Conservation (phyloP, 2,113 vertebrate genomes). For the Procavia capensis region DNA sequence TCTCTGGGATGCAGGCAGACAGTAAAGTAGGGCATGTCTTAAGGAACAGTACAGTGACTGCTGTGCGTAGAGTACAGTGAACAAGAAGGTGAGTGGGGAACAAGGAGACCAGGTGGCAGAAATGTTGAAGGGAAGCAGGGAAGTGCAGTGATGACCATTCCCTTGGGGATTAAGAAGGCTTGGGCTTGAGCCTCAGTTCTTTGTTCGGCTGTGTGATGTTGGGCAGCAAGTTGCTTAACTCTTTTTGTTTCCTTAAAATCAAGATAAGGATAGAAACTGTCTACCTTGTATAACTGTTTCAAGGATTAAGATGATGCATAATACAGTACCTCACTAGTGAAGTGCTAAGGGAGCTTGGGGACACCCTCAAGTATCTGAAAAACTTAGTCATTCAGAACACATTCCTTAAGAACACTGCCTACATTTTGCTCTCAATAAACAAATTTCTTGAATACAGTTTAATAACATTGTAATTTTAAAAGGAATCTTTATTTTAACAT, state of each 20-base stretch:
- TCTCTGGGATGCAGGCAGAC: too few species aligned
- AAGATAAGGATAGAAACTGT: background rate
- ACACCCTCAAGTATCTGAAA: background rate
- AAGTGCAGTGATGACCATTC: background rate
- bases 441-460: background rate
- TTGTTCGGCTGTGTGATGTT: background rate
- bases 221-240: background rate
- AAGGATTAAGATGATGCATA: background rate
- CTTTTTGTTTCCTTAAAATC: background rate
- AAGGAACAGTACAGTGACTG: background rate
- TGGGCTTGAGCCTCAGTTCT: background rate
- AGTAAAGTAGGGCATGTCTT: background rate
- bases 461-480: background rate
- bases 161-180: background rate
- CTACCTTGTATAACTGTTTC: background rate
- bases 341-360: background rate
- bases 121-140: too few species aligned
- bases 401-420: background rate
- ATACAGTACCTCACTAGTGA: background rate
- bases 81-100: background rate
- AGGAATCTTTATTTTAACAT: background rate
- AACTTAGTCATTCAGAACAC: background rate
- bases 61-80: background rate
- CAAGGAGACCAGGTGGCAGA: background rate
- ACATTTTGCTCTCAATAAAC: background rate